Conservation (phyloP, 2,797 vertebrate genomes). For the Catharus ustulatus region DNA sequence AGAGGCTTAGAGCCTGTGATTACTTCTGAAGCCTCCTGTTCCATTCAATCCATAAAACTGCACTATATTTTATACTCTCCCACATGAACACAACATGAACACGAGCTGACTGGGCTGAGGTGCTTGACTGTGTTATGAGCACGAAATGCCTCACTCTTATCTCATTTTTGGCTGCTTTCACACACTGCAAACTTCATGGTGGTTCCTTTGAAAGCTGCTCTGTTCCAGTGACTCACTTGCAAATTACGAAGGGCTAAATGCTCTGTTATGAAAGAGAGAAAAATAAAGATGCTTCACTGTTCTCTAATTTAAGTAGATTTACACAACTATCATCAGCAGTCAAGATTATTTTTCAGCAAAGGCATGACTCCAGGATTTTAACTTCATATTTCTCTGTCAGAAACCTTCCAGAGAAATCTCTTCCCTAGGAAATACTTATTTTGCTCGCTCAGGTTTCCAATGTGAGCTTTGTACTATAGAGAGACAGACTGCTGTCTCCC, state of each 20-base stretch:
- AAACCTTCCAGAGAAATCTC: neutral
- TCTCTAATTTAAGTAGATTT: constrained; percentile 16
- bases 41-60: neutral
- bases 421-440: neutral
- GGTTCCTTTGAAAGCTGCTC: constrained; percentile 37
- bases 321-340: neutral
- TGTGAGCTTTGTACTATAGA: neutral
- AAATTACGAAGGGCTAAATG: neutral
- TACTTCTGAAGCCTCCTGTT: neutral
- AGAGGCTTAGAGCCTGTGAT: neutral
- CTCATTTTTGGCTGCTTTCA: constrained; percentile 24
- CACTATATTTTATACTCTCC: neutral
- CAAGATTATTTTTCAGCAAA: neutral
- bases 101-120: neutral
- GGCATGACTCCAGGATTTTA: neutral
- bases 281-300: neutral
- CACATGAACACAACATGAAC: neutral
- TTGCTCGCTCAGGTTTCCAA: neutral
- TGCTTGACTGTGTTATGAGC: constrained; percentile 1
- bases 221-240: constrained; percentile 31
- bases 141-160: neutral
- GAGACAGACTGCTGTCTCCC: neutral
- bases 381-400: neutral
- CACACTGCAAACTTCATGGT: constrained; percentile 2
- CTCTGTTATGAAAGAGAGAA: constrained; percentile 7